Percentiles rank a stretch among this genome's conserved stretches.
These are phyloP conservation scores for Antheraea mylitta DNA, from an alignment of 1,140 invertebrate species.

Conservation along the genomic window DNA sequence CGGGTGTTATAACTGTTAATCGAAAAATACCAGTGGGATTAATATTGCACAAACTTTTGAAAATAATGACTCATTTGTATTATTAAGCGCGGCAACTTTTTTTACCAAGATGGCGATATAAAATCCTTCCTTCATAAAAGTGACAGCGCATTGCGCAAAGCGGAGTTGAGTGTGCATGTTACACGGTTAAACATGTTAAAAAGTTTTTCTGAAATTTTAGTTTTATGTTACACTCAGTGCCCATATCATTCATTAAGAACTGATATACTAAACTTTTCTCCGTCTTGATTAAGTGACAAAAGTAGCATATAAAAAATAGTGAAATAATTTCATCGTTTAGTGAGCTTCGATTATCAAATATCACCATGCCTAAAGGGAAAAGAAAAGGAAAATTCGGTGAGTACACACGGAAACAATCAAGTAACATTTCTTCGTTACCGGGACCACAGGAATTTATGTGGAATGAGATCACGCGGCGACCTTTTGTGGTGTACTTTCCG, in stretches of 20 bases:
- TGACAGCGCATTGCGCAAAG: constrained; percentile 72
- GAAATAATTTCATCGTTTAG: constrained; percentile 60
- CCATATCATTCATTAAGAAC: constrained; percentile 73
- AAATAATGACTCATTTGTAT: neutral
- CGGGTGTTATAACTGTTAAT: too few relatives aligned
- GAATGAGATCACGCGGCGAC: constrained; percentile 73
- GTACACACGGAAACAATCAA: constrained; percentile 23
- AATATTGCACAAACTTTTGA: neutral
- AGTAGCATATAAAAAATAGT: constrained; percentile 70
- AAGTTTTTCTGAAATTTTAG: constrained; percentile 78
- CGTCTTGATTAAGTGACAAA: constrained; percentile 77
- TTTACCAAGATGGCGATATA: constrained; percentile 46
- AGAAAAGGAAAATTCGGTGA: constrained; percentile 77
- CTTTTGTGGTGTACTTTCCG: constrained; percentile 62
- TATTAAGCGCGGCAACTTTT: constrained; percentile 35
- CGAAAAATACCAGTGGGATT: neutral
- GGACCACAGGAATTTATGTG: constrained; percentile 47
- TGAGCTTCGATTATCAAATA: constrained; percentile 43
- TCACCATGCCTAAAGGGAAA: constrained; percentile 76
- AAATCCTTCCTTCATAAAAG: constrained; percentile 29
- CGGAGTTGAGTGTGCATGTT: constrained; percentile 73
- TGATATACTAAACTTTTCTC: constrained; percentile 77
- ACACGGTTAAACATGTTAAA: constrained; percentile 79
- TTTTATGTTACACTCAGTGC: constrained; percentile 76
- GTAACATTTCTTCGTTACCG: constrained; percentile 6